phyloP scores from a whole-genome alignment of 2,888 invertebrate genomes.

The Drosophila kambysellisi region DNA sequence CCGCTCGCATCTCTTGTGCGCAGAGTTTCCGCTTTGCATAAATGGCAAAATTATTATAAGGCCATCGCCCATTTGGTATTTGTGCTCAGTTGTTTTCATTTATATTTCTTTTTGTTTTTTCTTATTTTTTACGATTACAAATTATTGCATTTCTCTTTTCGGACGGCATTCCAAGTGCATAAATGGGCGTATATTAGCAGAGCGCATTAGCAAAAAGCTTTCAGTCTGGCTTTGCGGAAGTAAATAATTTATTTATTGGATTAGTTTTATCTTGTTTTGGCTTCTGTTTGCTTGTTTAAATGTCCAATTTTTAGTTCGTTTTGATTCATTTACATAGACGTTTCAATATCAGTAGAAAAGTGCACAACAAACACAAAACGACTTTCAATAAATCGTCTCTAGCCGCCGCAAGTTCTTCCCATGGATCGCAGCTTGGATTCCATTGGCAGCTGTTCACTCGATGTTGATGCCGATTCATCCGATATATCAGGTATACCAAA shows the following conservation, averaged over 20 bases:
- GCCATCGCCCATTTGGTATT: slow-evolving; percentile 59
- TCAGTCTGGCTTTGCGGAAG: slow-evolving; percentile 8
- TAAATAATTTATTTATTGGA: background rate
- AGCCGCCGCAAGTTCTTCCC: slow-evolving; percentile 74
- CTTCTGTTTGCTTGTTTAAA: background rate
- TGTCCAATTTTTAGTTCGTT: slow-evolving; percentile 8
- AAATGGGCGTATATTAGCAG: slow-evolving; percentile 36
- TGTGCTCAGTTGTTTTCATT: slow-evolving; percentile 43
- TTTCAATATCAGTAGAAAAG: slow-evolving; percentile 31
- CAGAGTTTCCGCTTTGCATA: slow-evolving; percentile 64
- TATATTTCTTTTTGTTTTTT: slow-evolving; percentile 1
- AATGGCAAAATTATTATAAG: slow-evolving; percentile 62
- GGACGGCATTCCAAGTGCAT: slow-evolving; percentile 47
- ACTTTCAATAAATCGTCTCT: slow-evolving; percentile 27
- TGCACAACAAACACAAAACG: slow-evolving; percentile 21
- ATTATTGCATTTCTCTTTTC: slow-evolving; percentile 63
- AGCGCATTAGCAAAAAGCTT: slow-evolving; percentile 27
- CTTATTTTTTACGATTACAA: slow-evolving; percentile 42
- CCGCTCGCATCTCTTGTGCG: slow-evolving; percentile 14
- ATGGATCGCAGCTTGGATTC: slow-evolving; percentile 93
- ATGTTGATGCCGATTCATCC: slow-evolving; percentile 91
- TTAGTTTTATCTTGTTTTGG: slow-evolving; percentile 1
- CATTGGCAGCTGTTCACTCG: slow-evolving; percentile 94
- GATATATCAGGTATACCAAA: slow-evolving; percentile 89
- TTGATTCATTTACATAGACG: slow-evolving; percentile 13